Evolutionary conservation across 2,888 invertebrate genomes (phyloP).

Genomic region (Fissipunctia ypsillon): DNA sequence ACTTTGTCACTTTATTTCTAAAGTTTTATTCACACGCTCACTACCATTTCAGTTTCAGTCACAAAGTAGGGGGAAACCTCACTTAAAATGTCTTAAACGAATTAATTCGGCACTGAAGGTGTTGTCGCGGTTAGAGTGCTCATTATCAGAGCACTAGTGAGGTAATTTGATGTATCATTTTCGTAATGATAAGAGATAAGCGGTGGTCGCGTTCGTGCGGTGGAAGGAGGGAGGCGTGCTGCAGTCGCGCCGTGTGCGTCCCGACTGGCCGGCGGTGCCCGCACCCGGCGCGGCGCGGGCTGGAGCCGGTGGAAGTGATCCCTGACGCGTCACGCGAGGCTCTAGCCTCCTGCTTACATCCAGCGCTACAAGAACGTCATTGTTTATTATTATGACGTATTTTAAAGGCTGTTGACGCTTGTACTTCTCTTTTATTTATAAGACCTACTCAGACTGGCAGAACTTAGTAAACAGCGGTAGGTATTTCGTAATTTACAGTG

Average conservation of each 20-base stretch:
- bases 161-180: constrained; percentile 87
- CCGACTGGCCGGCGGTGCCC: constrained; percentile 51
- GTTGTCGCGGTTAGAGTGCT: constrained; percentile 78
- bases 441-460: background rate
- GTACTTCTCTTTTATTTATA: background rate
- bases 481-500: background rate
- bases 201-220: constrained; percentile 62
- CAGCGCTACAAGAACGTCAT: constrained; percentile 34
- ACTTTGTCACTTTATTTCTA: constrained; percentile 41
- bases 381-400: constrained; percentile 46
- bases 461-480: background rate
- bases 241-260: constrained; percentile 54
- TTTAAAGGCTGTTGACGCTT: constrained; percentile 16
- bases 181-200: constrained; percentile 83
- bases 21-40: constrained; percentile 25
- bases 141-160: constrained; percentile 82
- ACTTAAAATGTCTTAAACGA: constrained; percentile 55
- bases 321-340: constrained; percentile 22
- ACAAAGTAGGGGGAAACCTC: constrained; percentile 24
- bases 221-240: constrained; percentile 53
- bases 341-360: constrained; percentile 20
- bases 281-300: constrained; percentile 16
- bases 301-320: constrained; percentile 7
- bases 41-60: constrained; percentile 44
- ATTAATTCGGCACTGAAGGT: constrained; percentile 67